Conservation (phyloP, 2,888 invertebrate species). For the Caradrina clavipalpis region DNA sequence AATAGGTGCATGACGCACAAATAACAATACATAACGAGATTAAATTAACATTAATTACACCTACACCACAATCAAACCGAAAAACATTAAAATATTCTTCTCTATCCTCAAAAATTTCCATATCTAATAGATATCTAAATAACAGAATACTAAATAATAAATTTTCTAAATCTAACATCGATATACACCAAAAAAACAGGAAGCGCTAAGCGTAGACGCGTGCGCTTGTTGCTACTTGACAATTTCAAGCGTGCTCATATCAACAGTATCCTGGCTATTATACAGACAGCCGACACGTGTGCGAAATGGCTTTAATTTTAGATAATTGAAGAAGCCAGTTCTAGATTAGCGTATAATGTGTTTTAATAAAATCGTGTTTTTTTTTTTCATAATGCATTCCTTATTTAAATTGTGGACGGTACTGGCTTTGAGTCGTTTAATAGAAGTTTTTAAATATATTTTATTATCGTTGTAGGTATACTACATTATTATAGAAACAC, state of each 20-base stretch:
- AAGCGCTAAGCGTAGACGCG: constrained; percentile 73
- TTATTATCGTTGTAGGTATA: neutral
- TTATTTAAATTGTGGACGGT: neutral
- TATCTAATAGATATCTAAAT: constrained; percentile 10
- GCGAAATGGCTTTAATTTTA: constrained; percentile 5
- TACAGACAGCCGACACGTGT: constrained; percentile 47
- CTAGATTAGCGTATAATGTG: constrained; percentile 15
- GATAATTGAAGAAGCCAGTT: constrained; percentile 19
- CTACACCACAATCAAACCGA: neutral
- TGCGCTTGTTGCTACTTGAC: constrained; percentile 66
- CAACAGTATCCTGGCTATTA: constrained; percentile 51
- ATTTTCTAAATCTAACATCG: neutral
- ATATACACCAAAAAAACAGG: constrained; percentile 51
- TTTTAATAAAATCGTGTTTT: constrained; percentile 2
- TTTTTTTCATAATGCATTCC: neutral
- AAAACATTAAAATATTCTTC: neutral
- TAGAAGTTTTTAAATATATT: neutral
- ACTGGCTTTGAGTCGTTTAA: neutral
- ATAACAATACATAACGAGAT: constrained; percentile 5
- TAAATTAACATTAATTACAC: constrained; percentile 2
- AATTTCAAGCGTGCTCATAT: constrained; percentile 30
- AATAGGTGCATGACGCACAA: neutral
- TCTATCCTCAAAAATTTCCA: neutral
- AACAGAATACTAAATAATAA: constrained; percentile 7
- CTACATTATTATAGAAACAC: neutral